Percentiles rank a stretch among this genome's conserved stretches.
phyloP scores from a whole-genome alignment of 2,113 vertebrate genomes.

The Tauraco erythrolophus region DNA sequence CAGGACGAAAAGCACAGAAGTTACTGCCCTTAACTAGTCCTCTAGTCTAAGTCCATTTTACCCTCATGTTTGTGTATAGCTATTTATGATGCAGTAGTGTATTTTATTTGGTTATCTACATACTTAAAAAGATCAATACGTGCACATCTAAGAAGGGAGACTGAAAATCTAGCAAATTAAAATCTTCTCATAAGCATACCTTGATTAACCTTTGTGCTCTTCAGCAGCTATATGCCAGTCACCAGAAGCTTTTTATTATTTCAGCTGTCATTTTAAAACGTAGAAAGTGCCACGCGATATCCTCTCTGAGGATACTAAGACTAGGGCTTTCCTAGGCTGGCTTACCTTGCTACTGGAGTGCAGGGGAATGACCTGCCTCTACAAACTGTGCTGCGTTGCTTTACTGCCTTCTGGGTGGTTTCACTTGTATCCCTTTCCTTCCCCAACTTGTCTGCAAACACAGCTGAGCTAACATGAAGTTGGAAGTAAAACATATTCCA shows the following conservation, averaged over 20 bases:
- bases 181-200: not conserved
- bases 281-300: not conserved
- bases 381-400: not conserved
- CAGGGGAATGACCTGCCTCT: not conserved
- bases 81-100: not conserved
- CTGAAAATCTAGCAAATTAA: not conserved
- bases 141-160: not conserved
- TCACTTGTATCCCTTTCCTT: not conserved
- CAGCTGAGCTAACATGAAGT: not conserved
- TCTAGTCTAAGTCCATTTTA: not conserved
- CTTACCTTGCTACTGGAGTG: not conserved
- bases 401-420: not conserved
- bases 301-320: not conserved
- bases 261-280: not conserved
- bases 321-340: not conserved
- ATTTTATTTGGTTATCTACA: not conserved
- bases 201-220: not conserved
- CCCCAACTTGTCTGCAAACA: not conserved
- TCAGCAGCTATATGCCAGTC: not conserved
- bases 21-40: not conserved
- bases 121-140: not conserved
- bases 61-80: rapidly evolving
- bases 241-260: not conserved
- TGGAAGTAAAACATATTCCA: not conserved
- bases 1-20: not conserved